Evolutionary conservation across 1,140 invertebrate genomes (phyloP).

Genomic region (Aphis craccivora): DNA sequence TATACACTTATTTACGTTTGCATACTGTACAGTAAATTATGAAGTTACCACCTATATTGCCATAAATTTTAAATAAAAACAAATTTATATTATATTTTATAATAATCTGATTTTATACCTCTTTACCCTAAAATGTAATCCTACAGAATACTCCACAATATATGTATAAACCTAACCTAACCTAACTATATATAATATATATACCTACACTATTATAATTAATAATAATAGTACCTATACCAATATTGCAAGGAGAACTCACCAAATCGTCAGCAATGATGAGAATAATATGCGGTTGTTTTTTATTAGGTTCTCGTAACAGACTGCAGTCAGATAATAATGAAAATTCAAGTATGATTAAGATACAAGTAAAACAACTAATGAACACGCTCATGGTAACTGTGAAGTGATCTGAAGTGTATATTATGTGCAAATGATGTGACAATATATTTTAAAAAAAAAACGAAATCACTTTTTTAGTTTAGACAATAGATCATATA

Average conservation of each 20-base stretch:
- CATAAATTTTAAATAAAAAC: background rate
- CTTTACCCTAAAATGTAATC: background rate
- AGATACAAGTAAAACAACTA: background rate
- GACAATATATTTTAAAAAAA: background rate
- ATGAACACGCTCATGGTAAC: background rate
- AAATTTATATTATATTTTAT: background rate
- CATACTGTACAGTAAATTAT: background rate
- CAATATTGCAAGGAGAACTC: slow-evolving; percentile 9
- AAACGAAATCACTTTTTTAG: background rate
- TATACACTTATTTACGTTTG: background rate
- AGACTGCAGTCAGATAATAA: background rate
- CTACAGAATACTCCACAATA: background rate
- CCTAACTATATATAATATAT: too few relatives aligned
- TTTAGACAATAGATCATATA: background rate
- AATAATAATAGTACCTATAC: background rate
- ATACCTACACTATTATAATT: too few relatives aligned
- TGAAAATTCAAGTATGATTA: background rate
- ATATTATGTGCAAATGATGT: background rate
- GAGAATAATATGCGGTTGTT: slow-evolving; percentile 68
- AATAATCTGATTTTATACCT: background rate
- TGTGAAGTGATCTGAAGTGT: background rate
- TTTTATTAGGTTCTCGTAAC: background rate
- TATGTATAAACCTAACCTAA: too few relatives aligned
- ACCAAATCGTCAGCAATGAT: slow-evolving; percentile 72
- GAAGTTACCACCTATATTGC: background rate